These are phyloP conservation scores for Montipora capitata DNA, from an alignment of 92 coral and sea anemone species.

Conservation along the genomic window DNA sequence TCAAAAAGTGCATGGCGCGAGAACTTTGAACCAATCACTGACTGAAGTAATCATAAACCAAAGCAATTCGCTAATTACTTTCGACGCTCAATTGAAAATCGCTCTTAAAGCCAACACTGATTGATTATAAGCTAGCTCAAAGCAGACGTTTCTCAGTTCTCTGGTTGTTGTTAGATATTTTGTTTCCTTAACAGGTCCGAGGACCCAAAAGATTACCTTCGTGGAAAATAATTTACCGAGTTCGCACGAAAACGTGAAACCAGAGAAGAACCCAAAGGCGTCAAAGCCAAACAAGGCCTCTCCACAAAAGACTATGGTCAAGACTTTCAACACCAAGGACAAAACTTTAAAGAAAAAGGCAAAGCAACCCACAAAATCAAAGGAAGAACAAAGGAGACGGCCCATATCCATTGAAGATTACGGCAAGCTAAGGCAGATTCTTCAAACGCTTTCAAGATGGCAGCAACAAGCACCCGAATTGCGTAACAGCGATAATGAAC, in stretches of 20 bases:
- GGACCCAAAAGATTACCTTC: slow-evolving; percentile 41
- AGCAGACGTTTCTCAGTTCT: neutral
- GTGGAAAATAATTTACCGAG: slow-evolving; percentile 9
- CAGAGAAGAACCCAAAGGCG: neutral
- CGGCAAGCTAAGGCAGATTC: slow-evolving; percentile 32
- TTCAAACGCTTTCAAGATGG: slow-evolving; percentile 37
- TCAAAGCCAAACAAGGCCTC: neutral
- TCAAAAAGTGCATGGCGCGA: no score
- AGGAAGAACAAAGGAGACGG: neutral
- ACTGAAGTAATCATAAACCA: no score
- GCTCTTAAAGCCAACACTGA: no score
- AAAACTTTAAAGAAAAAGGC: slow-evolving; percentile 9
- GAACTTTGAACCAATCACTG: no score
- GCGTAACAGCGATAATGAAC: neutral
- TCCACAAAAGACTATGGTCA: slow-evolving; percentile 6
- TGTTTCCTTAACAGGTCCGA: neutral
- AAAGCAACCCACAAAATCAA: neutral
- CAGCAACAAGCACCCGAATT: slow-evolving; percentile 30
- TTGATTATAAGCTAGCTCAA: no score
- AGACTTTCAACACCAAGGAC: slow-evolving; percentile 18
- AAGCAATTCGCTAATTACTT: no score
- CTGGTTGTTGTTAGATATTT: no score
- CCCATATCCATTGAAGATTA: slow-evolving; percentile 25
- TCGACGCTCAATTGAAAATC: no score
- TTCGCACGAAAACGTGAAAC: neutral